Conservation (phyloP, 2,888 invertebrate genomes). For the Scaeva pyrastri region DNA sequence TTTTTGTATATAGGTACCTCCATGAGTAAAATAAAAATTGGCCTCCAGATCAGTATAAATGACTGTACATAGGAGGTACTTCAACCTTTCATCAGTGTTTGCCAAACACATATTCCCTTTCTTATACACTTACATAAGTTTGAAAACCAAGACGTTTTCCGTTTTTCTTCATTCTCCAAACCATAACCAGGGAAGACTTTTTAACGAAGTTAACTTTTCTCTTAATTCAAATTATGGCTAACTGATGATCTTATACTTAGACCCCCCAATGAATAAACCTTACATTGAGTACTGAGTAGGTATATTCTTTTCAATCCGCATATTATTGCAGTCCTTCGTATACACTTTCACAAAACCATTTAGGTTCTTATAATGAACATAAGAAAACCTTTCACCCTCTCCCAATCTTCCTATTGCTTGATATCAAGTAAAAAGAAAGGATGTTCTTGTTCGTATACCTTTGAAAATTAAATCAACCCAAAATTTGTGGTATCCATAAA, state of each 20-base stretch:
- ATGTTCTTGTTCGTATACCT: slow-evolving; percentile 9
- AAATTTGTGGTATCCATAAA: slow-evolving; percentile 72
- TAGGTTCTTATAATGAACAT: slow-evolving; percentile 34
- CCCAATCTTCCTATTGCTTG: neutral
- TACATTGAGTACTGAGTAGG: neutral
- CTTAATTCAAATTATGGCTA: slow-evolving; percentile 14
- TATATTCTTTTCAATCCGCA: neutral
- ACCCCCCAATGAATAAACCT: slow-evolving; percentile 14
- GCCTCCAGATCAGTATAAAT: no score
- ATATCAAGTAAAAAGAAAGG: slow-evolving; percentile 7
- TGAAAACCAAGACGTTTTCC: no score
- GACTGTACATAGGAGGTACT: no score
- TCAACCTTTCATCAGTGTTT: no score
- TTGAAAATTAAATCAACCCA: slow-evolving; percentile 74
- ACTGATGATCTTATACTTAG: slow-evolving; percentile 12
- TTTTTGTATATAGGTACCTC: no score
- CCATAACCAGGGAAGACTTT: no score
- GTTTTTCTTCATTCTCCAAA: no score
- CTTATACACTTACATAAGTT: no score
- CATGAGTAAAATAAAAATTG: no score
- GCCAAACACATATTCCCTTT: no score
- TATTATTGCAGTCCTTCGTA: slow-evolving; percentile 20
- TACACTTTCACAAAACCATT: slow-evolving; percentile 4
- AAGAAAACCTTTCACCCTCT: neutral
- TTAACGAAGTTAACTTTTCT: slow-evolving; percentile 24